Conservation (phyloP, 2,888 invertebrate species). For the Diaprepes abbreviatus region DNA sequence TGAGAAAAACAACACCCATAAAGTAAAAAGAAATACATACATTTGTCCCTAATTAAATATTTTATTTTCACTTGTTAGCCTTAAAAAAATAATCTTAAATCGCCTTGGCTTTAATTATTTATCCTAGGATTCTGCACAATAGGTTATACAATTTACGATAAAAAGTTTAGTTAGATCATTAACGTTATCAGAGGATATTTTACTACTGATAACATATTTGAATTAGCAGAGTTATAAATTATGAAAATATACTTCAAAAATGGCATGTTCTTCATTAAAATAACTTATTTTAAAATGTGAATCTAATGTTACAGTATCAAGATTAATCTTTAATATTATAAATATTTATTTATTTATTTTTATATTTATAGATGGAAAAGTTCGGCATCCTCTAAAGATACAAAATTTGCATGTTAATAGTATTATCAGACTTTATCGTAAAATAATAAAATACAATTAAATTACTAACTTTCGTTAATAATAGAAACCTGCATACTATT, state of each 20-base stretch:
- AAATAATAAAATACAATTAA: conserved; percentile 28
- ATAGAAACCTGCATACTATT: conserved; percentile 59
- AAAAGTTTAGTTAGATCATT: conserved; percentile 38
- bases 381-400: background rate
- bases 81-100: conserved; percentile 15
- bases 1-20: no score
- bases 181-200: conserved; percentile 30
- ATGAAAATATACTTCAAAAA: conserved; percentile 17
- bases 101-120: conserved; percentile 23
- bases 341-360: background rate
- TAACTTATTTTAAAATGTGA: background rate
- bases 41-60: background rate
- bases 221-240: conserved; percentile 2
- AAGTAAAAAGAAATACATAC: no score
- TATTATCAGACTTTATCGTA: conserved; percentile 29
- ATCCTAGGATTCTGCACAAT: conserved; percentile 35
- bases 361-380: no score
- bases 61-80: conserved; percentile 4
- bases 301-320: background rate
- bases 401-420: conserved; percentile 13
- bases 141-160: conserved; percentile 32
- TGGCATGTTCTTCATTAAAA: background rate
- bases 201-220: conserved; percentile 17
- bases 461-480: conserved; percentile 50
- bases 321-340: background rate